phyloP scores from a whole-genome alignment of 2,113 vertebrate species.

The Dipodomys spectabilis region DNA sequence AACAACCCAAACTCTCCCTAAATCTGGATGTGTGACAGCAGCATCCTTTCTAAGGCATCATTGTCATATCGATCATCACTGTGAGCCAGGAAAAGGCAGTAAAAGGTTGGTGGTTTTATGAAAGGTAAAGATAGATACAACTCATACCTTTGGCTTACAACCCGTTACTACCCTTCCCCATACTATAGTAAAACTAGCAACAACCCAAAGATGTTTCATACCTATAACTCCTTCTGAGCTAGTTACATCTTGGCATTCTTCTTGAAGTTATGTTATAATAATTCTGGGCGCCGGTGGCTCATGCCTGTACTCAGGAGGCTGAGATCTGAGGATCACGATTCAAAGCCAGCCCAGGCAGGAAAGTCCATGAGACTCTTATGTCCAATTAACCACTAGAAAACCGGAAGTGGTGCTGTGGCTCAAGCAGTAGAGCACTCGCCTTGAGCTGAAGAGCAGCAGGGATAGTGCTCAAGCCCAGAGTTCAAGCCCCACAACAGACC shows the following conservation, averaged over 20 bases:
- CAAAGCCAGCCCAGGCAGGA: too few relatives aligned
- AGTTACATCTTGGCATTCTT: neutral
- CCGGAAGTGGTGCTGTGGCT: too few relatives aligned
- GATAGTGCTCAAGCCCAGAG: too few relatives aligned
- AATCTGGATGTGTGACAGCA: neutral
- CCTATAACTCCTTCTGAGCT: neutral
- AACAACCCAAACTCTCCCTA: neutral
- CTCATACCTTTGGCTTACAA: fast-evolving
- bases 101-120: fast-evolving
- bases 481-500: too few relatives aligned
- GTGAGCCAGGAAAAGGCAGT: neutral
- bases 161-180: fast-evolving
- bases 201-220: neutral
- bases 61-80: fast-evolving
- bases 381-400: too few relatives aligned
- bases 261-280: neutral
- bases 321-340: too few relatives aligned
- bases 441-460: too few relatives aligned
- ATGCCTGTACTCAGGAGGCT: too few relatives aligned
- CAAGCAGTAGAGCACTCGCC: too few relatives aligned
- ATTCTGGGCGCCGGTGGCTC: neutral
- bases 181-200: neutral
- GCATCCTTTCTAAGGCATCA: neutral
- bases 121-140: neutral
- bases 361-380: too few relatives aligned